Base-by-base conservation (phyloP, 2,797 vertebrate species). In the Typhlichthys subterraneus region DNA sequence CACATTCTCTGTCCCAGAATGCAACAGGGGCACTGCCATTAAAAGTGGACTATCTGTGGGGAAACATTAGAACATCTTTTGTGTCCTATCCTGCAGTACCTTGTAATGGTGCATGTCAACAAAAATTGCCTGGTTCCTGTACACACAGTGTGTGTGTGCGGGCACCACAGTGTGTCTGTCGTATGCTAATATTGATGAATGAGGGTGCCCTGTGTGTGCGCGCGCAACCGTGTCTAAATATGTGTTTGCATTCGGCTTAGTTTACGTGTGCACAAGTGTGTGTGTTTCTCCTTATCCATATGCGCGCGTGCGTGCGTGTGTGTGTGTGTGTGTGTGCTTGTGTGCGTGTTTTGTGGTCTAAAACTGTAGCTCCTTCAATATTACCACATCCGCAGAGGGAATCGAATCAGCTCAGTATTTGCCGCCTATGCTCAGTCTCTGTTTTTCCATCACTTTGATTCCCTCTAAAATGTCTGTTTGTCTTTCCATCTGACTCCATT, bases 101-200 rank as follows among this genome's bases (percentile, higher is more conserved):
- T 17, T 31, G 65, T 14, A 57, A 59, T 45, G 51, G 76, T 75
- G 75, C 79, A 73, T 64, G 48, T 61, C 73, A 77, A 64, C 53
- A 76, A 67, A 23, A 56, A 60, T 78, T 77, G 66, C 70, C 66
- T 67, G 70, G 69, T 75, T 73, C 61, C n/a, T 56, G 47, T 1
- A 17, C 49, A 62, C 59, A 72, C 71, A 70, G 73, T 48, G 5
- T 45, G 70, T 45, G 70, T 60, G 55, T 68, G 50, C 55, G 50
- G 49, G 29, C 11, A 57, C 29, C 14, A 45, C 54, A 42, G 52
- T 38, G 51, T 51, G 56, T 70, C 49, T 56, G 57, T 48, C 13
- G 15, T 55, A 72, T 67, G 69, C 72, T 88, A 87, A 87, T 85
- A 80, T 81, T 87, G 87, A 88, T 89, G 74, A 89, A 87, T 83